Evolutionary conservation across 2,797 vertebrate genomes (phyloP), one percentile per base, ranked within the genome.

Genomic region (Cyclopterus lumpus): DNA sequence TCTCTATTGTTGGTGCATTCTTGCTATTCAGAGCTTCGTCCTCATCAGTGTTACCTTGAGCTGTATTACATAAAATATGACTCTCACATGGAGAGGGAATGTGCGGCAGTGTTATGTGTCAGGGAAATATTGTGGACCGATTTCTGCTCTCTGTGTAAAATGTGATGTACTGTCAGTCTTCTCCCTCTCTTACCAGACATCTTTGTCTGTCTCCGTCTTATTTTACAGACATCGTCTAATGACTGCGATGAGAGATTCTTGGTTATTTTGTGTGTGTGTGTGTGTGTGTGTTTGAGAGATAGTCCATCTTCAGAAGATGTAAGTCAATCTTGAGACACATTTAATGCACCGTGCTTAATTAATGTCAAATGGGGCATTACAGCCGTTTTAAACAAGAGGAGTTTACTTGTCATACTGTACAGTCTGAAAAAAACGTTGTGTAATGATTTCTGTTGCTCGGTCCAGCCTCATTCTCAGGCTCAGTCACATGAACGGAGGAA

Each of bases 11-110:
- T 7, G 9, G 42, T 42, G 53, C 18, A 44, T 18, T 72, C 58
- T 46, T 58, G 30, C 48, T 75, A 24, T 75, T 75, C 57, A 77
- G 42, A 71, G 63, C 69, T 49, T 18, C 0, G 5, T 68, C 36
- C 57, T 76, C 42, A 24, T 76, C 73, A 53, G 15, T 12, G 65
- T 82, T 84, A 89, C 84, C 73, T 79, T 78, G 68, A 82, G 77
- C 79, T 79, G 60, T 28, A 79, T 92, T 91, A 87, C 69, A 90
- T 93, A 85, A 89, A 91, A 86, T 69, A 73, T 72, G 84, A 77
- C 71, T 86, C 86, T 90, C 84, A 86, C 81, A 80, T 79, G 86
- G 78, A 63, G 74, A 60, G 79, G 59, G 69, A 85, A 76, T 89
- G 87, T 87, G 87, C 65, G 6, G 73, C 71, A 2, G 54, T 8